Evolutionary conservation across 1,140 invertebrate genomes (phyloP).

Genomic region (Drosophila lowei): DNA sequence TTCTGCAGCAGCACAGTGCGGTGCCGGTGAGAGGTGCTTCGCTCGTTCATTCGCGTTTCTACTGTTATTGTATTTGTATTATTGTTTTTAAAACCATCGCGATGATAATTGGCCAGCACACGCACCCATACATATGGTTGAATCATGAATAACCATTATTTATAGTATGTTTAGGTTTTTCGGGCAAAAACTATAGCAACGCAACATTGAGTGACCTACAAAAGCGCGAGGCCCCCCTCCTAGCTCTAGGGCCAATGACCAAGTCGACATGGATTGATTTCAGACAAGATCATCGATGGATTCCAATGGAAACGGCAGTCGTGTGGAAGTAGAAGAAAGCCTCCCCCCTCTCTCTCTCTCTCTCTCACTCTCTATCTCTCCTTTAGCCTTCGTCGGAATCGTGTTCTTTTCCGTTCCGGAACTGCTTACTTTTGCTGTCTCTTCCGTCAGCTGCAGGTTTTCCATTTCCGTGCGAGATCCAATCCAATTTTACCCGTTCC

Average conservation of each 20-base stretch:
- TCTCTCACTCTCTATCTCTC: too few relatives aligned
- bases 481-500: constrained; percentile 26
- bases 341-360: too few relatives aligned
- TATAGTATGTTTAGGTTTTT: neutral
- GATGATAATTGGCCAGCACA: constrained; percentile 10
- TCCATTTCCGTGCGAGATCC: constrained; percentile 48
- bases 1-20: constrained; percentile 35
- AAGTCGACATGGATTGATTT: constrained; percentile 11
- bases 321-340: constrained; percentile 42
- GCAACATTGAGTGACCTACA: constrained; percentile 59
- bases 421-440: constrained; percentile 44
- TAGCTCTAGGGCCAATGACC: constrained; percentile 27
- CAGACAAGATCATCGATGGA: constrained; percentile 23
- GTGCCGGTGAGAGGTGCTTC: constrained; percentile 24
- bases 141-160: constrained; percentile 39
- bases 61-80: constrained; percentile 17
- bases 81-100: constrained; percentile 33
- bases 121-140: constrained; percentile 29
- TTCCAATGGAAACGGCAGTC: neutral
- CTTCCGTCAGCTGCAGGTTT: constrained; percentile 40
- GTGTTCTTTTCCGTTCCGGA: constrained; percentile 36
- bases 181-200: constrained; percentile 8
- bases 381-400: constrained; percentile 18
- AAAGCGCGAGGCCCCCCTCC: constrained; percentile 19
- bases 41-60: constrained; percentile 34